These are phyloP conservation scores for Lanius ludovicianus DNA, from an alignment of 2,113 vertebrate genomes.

Conservation along the genomic window DNA sequence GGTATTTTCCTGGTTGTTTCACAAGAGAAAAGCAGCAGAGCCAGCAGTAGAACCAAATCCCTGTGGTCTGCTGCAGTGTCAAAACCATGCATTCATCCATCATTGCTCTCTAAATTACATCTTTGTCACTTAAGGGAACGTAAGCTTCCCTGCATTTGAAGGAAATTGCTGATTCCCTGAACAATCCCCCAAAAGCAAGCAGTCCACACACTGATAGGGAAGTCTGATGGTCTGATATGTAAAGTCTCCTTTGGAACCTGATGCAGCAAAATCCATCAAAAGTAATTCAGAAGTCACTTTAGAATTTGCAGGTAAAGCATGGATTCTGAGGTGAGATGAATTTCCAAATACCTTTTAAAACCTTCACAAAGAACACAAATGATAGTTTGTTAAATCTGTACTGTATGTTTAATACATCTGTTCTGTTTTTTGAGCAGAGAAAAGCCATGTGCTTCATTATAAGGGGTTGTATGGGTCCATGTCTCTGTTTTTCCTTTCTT, in stretches of 20 bases:
- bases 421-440: conserved; percentile 53
- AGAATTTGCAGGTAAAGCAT: conserved; percentile 53
- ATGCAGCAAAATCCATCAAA: conserved; percentile 34
- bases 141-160: neutral
- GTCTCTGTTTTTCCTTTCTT: conserved; percentile 67
- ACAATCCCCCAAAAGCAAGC: conserved; percentile 13
- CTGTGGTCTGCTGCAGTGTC: neutral
- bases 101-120: neutral
- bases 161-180: neutral
- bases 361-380: conserved; percentile 31
- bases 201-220: conserved; percentile 5
- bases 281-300: conserved; percentile 53
- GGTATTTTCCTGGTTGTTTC: neutral
- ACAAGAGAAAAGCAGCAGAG: neutral
- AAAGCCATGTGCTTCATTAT: conserved; percentile 33
- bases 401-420: conserved; percentile 61
- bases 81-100: neutral
- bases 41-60: neutral
- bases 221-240: neutral
- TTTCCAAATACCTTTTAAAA: conserved; percentile 61
- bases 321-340: neutral
- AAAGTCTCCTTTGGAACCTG: conserved; percentile 44
- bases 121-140: neutral
- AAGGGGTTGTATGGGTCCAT: conserved; percentile 38
- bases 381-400: conserved; percentile 43